A percentile compares a stretch with the other conserved stretches of the same genome.
phyloP scores from a whole-genome alignment of 2,113 vertebrate species.

The Mobula birostris region DNA sequence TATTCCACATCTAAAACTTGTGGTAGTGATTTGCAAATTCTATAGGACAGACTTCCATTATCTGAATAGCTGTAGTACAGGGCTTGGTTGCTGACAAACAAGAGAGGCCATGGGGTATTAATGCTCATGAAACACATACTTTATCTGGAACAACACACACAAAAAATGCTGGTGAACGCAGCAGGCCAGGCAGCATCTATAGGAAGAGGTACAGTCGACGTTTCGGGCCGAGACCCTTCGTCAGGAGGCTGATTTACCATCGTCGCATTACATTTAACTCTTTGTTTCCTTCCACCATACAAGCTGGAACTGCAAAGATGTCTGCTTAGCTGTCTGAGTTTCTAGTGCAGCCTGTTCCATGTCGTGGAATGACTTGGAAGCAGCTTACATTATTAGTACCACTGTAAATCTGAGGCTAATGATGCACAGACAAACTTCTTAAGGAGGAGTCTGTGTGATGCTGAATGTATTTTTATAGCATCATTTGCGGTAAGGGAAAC shows the following conservation, averaged over 20 bases:
- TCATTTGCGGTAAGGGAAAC: neutral
- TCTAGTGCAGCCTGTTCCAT: neutral
- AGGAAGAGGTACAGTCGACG: no score
- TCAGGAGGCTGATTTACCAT: neutral
- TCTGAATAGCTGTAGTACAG: no score
- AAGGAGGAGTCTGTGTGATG: no score
- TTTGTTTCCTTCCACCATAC: neutral
- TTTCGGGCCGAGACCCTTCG: no score
- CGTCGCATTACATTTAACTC: neutral
- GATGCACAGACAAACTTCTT: neutral
- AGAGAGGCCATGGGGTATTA: neutral
- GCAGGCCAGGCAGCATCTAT: no score
- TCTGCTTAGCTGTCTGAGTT: neutral
- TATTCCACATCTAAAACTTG: no score
- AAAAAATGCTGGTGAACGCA: no score
- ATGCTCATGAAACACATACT: neutral
- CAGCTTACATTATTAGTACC: neutral
- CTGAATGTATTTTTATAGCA: neutral
- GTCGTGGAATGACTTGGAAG: neutral
- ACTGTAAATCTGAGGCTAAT: neutral
- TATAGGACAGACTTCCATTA: no score
- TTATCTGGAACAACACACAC: neutral
- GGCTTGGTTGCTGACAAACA: no score
- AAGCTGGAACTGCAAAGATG: neutral
- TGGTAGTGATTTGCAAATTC: no score